Conservation (phyloP, 2,888 invertebrate genomes). For the Lagria hirta region DNA sequence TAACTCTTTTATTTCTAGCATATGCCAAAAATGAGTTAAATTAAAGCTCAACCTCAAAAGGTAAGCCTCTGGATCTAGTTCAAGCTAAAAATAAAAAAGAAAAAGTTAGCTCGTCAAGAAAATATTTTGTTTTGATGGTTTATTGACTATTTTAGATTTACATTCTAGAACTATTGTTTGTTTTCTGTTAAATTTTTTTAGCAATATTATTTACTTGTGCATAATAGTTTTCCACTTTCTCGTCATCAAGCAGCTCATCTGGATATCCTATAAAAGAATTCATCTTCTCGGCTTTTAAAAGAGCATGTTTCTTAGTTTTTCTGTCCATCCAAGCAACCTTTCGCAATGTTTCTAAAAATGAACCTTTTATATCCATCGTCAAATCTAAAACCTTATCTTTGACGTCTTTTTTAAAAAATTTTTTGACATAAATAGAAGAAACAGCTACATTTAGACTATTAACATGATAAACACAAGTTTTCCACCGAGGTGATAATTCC, state of each 20-base stretch:
- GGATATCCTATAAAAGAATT: slow-evolving; percentile 22
- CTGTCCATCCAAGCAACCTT: slow-evolving; percentile 36
- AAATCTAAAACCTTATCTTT: slow-evolving; percentile 30
- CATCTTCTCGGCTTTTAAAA: slow-evolving; percentile 33
- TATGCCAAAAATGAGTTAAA: slow-evolving; percentile 11
- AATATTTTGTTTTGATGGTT: no score
- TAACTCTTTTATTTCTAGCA: slow-evolving; percentile 55
- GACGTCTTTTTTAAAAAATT: slow-evolving; percentile 28
- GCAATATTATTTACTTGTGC: slow-evolving; percentile 8
- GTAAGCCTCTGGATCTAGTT: slow-evolving; percentile 9
- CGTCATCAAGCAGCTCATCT: slow-evolving; percentile 17
- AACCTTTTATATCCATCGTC: slow-evolving; percentile 30
- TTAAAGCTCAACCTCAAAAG: slow-evolving; percentile 12
- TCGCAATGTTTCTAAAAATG: slow-evolving; percentile 32
- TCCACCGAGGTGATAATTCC: slow-evolving; percentile 11
- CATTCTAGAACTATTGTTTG: no score
- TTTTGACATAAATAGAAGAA: slow-evolving; percentile 22
- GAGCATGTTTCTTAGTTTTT: slow-evolving; percentile 32
- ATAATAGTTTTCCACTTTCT: slow-evolving; percentile 18
- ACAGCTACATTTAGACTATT: slow-evolving; percentile 11
- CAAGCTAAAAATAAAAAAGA: slow-evolving; percentile 17
- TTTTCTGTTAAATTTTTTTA: neutral
- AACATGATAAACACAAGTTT: slow-evolving; percentile 7
- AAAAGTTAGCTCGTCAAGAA: no score
- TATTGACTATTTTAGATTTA: no score